Conservation (phyloP, 2,113 vertebrate species). For the Carassius gibelio region DNA sequence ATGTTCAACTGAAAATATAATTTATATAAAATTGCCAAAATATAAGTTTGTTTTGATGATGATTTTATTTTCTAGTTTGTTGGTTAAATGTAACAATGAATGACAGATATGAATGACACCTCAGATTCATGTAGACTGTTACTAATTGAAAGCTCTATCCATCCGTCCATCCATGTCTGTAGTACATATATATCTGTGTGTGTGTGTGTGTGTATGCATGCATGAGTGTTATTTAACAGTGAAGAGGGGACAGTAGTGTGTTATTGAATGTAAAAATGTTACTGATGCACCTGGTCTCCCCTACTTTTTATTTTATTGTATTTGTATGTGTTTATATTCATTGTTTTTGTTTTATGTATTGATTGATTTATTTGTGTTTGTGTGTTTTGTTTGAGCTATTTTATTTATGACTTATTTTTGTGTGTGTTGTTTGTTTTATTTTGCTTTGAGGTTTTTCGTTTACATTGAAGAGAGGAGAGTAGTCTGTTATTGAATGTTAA, state of each 20-base stretch:
- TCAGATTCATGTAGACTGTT: neutral
- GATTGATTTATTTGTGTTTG: too few species aligned
- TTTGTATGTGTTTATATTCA: too few species aligned
- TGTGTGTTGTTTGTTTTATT: neutral
- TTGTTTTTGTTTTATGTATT: too few species aligned
- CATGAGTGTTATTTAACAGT: neutral
- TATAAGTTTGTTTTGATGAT: neutral
- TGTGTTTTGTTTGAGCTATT: too few species aligned
- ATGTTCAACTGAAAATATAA: neutral
- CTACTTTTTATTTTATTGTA: neutral
- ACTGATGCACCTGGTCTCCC: neutral
- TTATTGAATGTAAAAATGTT: neutral
- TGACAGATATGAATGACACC: neutral
- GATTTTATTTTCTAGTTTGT: neutral
- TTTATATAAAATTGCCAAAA: neutral
- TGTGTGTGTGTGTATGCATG: too few species aligned
- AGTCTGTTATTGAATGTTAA: neutral
- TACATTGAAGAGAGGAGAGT: neutral
- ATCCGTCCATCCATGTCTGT: too few species aligned
- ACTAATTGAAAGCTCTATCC: neutral
- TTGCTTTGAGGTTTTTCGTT: neutral
- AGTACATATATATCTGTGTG: too few species aligned
- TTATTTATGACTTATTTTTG: too few species aligned
- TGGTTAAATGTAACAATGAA: neutral
- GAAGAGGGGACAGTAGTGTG: neutral